Evolutionary conservation across 2,113 vertebrate genomes (phyloP).

Genomic region (Phalacrocorax brasilianus): DNA sequence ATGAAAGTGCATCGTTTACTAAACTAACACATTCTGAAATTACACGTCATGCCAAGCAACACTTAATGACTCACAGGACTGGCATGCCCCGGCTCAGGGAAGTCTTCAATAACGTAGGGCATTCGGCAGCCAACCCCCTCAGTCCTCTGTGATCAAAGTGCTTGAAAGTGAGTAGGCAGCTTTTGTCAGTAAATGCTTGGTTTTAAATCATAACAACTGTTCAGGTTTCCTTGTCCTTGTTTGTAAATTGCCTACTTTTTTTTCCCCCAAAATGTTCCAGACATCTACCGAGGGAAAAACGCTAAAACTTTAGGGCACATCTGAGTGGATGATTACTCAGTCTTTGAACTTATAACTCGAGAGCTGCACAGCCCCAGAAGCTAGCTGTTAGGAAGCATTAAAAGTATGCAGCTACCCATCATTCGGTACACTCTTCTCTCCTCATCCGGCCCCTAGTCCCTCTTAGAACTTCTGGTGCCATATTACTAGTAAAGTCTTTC

Average conservation of each 20-base stretch:
- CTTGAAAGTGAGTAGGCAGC: conserved; percentile 14
- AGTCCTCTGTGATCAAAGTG: background rate
- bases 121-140: background rate
- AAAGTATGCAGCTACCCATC: background rate
- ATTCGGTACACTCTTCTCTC: background rate
- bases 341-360: background rate
- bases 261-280: background rate
- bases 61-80: background rate
- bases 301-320: conserved; percentile 26
- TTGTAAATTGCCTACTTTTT: conserved; percentile 23
- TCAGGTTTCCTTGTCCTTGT: conserved; percentile 41
- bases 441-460: background rate
- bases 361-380: background rate
- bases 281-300: conserved; percentile 29
- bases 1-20: background rate
- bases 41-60: background rate
- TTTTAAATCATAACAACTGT: conserved; percentile 25
- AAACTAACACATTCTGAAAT: background rate
- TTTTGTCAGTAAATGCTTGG: conserved; percentile 35
- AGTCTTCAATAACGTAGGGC: background rate
- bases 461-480: background rate
- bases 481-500: background rate
- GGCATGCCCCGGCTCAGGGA: background rate
- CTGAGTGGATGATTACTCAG: conserved; percentile 25
- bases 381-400: background rate